phyloP scores from a whole-genome alignment of 2,797 vertebrate genomes.

The Setipinna tenuifilis region DNA sequence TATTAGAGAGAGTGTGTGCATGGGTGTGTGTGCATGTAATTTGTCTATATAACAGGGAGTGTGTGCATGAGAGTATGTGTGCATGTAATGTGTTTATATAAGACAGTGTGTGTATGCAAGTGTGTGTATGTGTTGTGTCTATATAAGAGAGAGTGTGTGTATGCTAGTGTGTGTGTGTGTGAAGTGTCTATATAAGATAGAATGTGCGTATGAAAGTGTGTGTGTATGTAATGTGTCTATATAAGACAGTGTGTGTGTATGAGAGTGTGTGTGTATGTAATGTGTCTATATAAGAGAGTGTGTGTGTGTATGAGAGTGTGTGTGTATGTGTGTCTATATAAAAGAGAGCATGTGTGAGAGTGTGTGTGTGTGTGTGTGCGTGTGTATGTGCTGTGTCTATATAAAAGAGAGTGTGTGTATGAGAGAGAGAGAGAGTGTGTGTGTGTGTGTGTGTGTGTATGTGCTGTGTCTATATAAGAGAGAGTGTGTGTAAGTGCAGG shows the following conservation, averaged over 20 bases:
- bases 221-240: too few relatives aligned
- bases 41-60: too few relatives aligned
- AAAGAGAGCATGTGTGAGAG: neutral
- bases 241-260: neutral
- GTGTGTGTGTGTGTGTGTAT: neutral
- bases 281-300: neutral
- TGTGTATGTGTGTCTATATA: neutral
- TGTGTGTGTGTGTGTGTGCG: neutral
- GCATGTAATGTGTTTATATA: neutral
- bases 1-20: too few relatives aligned
- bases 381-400: neutral
- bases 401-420: neutral
- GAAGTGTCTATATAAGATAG: too few relatives aligned
- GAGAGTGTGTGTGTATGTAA: neutral
- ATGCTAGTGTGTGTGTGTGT: too few relatives aligned
- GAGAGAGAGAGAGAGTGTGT: neutral
- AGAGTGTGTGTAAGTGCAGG: slow-evolving; percentile 13
- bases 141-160: too few relatives aligned
- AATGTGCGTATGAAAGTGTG: too few relatives aligned
- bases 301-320: neutral
- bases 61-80: neutral
- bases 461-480: neutral
- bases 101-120: neutral
- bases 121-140: too few relatives aligned
- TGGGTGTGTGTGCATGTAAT: neutral